Base-by-base conservation (phyloP, 2,888 invertebrate species). In the Adela reaumurella region DNA sequence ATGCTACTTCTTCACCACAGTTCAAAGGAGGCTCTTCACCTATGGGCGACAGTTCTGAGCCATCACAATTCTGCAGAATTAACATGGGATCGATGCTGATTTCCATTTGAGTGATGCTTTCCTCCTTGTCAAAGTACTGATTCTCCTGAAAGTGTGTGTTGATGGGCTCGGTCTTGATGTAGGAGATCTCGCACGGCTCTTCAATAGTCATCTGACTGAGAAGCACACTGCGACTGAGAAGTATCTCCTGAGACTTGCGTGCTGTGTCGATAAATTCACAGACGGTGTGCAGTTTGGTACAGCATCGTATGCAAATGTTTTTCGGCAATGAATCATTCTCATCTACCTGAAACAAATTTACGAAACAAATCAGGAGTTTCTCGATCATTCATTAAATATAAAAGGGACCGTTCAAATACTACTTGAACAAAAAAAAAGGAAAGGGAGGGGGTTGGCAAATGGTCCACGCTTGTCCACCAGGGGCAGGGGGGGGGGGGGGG, bases 31-130 rank as follows among this genome's bases (percentile, higher is more conserved):
- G 48, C 45, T 57, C 57, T 50, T 60, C 56, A 18, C 28, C 42
- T 19, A 49, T 61, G 58, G 46, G 46, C 43, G 46, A 49, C 50
- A 24, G 61, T 58, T 43, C 50, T 11, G 62, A 62, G 43, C 69
- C 73, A 53, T 82, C 82, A 52, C 80, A 68, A 55, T 81, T 84
- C 57, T 86, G 83, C 45, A 87, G 64, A 56, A 87, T 83, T 61
- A 86, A 69, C 85, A 87, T 86, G 3, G 88, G 87, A 62, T 88
- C 88, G 1, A 88, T 81, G 61, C 81, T 82, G 1, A 88, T 82
- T 71, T 88, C 87, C 81, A 88, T 83, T 68, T 85, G 81, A 47
- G 79, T 81, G 47, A 71, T 64, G 60, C 61, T 63, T 20, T 44
- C 48, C 11, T 67, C 67, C 55, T 45, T 45, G 14, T 18, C 45